Conservation (phyloP, 2,888 invertebrate species). For the Alviniconcha strummeri region DNA sequence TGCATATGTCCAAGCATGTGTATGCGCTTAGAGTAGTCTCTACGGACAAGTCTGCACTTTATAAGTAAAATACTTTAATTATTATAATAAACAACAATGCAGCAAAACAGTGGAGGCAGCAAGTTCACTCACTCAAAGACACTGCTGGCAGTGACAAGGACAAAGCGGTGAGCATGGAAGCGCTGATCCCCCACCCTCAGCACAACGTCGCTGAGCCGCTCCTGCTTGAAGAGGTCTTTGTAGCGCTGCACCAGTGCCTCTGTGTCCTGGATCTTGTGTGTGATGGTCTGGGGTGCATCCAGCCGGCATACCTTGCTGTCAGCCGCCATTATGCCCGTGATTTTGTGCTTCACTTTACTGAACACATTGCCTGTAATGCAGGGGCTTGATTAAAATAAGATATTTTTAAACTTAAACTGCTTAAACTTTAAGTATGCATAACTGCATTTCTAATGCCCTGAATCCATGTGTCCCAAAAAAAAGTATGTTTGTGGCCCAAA, state of each 20-base stretch:
- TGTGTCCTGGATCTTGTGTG: conserved; percentile 44
- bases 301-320: not conserved
- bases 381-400: not conserved
- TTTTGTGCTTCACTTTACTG: conserved; percentile 4
- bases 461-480: too few species aligned
- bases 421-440: too few species aligned
- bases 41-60: too few species aligned
- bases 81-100: too few species aligned
- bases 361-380: conserved; percentile 26
- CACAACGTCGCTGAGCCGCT: conserved; percentile 59
- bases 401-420: too few species aligned
- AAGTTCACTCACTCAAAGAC: conserved; percentile 63
- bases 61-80: too few species aligned
- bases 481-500: too few species aligned
- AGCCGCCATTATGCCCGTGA: not conserved
- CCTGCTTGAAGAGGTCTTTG: conserved; percentile 52
- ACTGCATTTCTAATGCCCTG: too few species aligned
- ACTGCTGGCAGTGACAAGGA: conserved; percentile 63
- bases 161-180: conserved; percentile 61
- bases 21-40: too few species aligned
- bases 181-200: conserved; percentile 56
- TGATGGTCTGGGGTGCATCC: not conserved
- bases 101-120: too few species aligned
- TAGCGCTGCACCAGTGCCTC: conserved; percentile 55
- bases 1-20: too few species aligned